Evolutionary conservation across 2,888 invertebrate genomes (phyloP).

Genomic region (Cataglyphis rosenhaueri): DNA sequence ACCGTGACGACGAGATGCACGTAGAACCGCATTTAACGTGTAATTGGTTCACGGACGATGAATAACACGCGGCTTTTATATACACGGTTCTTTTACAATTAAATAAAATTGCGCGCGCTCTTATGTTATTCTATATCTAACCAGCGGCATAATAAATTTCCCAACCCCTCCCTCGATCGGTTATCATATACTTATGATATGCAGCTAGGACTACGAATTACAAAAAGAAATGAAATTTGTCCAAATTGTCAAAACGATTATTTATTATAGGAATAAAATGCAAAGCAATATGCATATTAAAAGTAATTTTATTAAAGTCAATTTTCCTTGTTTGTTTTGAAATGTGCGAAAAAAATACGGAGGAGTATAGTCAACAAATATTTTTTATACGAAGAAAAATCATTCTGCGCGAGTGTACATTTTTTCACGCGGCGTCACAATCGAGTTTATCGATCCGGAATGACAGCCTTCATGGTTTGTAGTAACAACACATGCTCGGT

Average conservation of each 20-base stretch:
- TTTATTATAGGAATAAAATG: neutral
- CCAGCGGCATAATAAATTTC: neutral
- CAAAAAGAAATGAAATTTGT: neutral
- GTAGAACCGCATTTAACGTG: slow-evolving; percentile 44
- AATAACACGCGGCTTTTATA: slow-evolving; percentile 15
- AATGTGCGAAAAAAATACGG: neutral
- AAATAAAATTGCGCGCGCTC: neutral
- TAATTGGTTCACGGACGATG: slow-evolving; percentile 47
- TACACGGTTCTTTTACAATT: neutral
- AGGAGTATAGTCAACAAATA: neutral
- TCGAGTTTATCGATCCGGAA: slow-evolving; percentile 70
- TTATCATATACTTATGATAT: neutral
- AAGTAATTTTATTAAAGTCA: neutral
- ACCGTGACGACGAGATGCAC: slow-evolving; percentile 49
- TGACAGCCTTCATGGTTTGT: slow-evolving; percentile 60
- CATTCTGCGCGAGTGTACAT: slow-evolving; percentile 47
- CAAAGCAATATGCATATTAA: neutral
- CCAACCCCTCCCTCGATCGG: neutral
- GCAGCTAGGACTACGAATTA: neutral
- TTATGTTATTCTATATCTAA: neutral
- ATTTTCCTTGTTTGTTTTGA: neutral
- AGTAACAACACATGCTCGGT: slow-evolving; percentile 62
- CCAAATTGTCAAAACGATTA: neutral
- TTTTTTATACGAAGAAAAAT: neutral
- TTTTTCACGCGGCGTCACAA: slow-evolving; percentile 59